Conservation (phyloP, 2,113 vertebrate genomes). For the Helogale parvula region DNA sequence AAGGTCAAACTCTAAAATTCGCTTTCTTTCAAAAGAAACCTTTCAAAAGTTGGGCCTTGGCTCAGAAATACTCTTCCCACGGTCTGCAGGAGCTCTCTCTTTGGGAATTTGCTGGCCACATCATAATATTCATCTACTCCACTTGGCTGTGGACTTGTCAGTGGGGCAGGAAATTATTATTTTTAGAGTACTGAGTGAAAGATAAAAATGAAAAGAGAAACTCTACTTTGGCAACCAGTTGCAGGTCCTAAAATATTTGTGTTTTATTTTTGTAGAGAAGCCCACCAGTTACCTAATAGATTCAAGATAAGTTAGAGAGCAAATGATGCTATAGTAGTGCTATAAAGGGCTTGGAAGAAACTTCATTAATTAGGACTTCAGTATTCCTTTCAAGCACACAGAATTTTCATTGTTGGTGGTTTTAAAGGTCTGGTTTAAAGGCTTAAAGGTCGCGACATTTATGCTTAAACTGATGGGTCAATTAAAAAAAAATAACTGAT, state of each 20-base stretch:
- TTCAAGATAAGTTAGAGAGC: background rate
- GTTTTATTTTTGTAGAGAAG: slow-evolving; percentile 36
- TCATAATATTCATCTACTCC: slow-evolving; percentile 41
- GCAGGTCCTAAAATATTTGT: slow-evolving; percentile 32
- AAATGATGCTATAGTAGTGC: background rate
- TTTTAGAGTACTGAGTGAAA: slow-evolving; percentile 57
- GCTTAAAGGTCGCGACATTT: background rate
- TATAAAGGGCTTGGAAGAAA: background rate
- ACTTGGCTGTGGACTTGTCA: slow-evolving; percentile 52
- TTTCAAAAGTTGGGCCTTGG: slow-evolving; percentile 39
- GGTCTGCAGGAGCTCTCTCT: slow-evolving; percentile 51
- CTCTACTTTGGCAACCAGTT: slow-evolving; percentile 35
- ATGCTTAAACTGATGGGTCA: background rate
- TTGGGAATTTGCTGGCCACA: slow-evolving; percentile 63
- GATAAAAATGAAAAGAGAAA: slow-evolving; percentile 54
- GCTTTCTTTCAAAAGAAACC: slow-evolving; percentile 60
- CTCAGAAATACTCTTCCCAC: slow-evolving; percentile 51
- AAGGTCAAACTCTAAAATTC: slow-evolving; percentile 14
- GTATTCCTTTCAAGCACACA: slow-evolving; percentile 42
- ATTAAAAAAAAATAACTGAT: background rate
- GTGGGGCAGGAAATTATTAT: slow-evolving; percentile 42
- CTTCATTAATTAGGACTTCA: slow-evolving; percentile 31
- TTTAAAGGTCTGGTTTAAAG: background rate
- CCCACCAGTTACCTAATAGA: background rate
- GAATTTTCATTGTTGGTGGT: slow-evolving; percentile 7